These are phyloP conservation scores for Felis catus DNA, from an alignment of 2,113 vertebrate genomes.

Conservation along the genomic window F.catus_Fca126_mat1.0 CM031412.1:159756001-159756500, in stretches of 20 bases:
- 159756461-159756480: background rate
- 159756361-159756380: background rate
- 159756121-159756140: background rate
- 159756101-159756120: background rate
- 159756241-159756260: background rate
- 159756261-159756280: background rate
- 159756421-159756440: background rate
- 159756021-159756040: background rate
- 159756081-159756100: background rate
- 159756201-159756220: background rate
- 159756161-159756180: background rate
- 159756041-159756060: background rate
- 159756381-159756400: slow-evolving; percentile 49
- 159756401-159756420: slow-evolving; percentile 15
- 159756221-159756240: background rate
- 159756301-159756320: slow-evolving; percentile 11
- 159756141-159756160: background rate
- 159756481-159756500: background rate
- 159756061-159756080: background rate
- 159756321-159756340: slow-evolving; percentile 48
- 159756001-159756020: background rate
- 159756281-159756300: background rate
- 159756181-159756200: background rate
- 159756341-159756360: background rate
- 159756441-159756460: background rate